These are phyloP conservation scores for Anthoscopus minutus DNA, from an alignment of 2,113 vertebrate genomes.

Conservation along the genomic window DNA sequence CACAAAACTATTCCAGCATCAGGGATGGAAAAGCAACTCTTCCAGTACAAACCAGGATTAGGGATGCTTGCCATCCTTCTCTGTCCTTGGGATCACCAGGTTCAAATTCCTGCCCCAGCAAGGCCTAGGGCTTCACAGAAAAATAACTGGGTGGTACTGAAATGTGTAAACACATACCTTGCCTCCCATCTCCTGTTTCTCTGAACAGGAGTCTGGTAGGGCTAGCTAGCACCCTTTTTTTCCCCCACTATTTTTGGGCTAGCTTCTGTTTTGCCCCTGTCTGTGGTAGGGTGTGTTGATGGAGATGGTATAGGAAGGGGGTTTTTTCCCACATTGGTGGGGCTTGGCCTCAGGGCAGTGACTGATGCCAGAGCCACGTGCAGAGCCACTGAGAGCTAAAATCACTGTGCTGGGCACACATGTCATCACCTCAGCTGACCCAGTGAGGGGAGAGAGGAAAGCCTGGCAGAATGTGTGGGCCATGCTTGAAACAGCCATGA, in stretches of 20 bases:
- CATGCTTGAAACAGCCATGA: neutral
- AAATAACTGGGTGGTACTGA: neutral
- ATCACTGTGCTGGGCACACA: neutral
- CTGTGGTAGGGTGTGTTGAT: neutral
- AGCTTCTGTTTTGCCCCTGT: neutral
- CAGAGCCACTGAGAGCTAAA: neutral
- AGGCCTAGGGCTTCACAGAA: neutral
- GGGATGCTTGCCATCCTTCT: neutral
- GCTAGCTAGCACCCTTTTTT: neutral
- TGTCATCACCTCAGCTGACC: slow-evolving; percentile 35
- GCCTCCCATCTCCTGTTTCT: neutral
- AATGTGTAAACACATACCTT: neutral
- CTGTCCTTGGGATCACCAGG: neutral
- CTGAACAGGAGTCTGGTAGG: neutral
- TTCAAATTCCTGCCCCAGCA: neutral
- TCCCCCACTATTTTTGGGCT: neutral
- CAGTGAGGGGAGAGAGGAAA: neutral
- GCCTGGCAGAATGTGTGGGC: neutral
- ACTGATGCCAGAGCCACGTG: neutral
- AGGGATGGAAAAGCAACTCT: neutral
- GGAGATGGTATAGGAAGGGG: neutral
- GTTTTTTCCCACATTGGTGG: neutral
- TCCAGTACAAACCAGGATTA: neutral
- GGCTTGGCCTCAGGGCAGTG: neutral
- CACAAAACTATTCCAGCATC: neutral